These are phyloP conservation scores for Orthosia gracilis DNA, from an alignment of 2,888 invertebrate genomes.

Conservation along the genomic window DNA sequence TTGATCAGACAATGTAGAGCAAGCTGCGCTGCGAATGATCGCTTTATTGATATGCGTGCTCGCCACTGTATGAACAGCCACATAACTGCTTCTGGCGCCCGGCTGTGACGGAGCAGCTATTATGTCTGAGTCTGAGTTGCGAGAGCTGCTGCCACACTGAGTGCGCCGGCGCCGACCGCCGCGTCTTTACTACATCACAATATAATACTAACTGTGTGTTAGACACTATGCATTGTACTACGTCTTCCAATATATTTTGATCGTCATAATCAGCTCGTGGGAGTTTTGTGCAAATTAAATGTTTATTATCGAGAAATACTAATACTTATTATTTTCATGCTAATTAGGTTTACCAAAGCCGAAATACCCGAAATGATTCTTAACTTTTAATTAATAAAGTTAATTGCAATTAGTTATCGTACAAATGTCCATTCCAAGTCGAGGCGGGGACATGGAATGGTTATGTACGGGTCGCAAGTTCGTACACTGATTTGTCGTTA, in stretches of 20 bases:
- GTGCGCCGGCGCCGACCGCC: background rate
- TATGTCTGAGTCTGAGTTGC: background rate
- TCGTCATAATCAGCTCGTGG: background rate
- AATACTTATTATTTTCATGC: no score
- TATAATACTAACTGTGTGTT: background rate
- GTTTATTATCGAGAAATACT: no score
- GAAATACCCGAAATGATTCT: no score
- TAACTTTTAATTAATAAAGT: no score
- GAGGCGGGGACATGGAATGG: no score
- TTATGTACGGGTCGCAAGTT: no score
- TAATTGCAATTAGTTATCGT: no score
- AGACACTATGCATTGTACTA: background rate
- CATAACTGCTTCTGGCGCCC: background rate
- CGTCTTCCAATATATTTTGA: background rate
- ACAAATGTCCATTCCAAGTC: no score
- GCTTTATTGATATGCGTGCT: slow-evolving; percentile 12
- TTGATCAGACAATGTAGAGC: background rate
- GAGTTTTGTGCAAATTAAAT: background rate
- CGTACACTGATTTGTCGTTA: no score
- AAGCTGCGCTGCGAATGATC: background rate
- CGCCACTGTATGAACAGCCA: background rate
- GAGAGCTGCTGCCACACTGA: background rate
- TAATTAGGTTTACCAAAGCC: no score
- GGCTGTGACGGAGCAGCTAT: background rate
- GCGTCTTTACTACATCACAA: background rate